Base-by-base conservation (phyloP, 2,797 vertebrate genomes). In the Bovichtus variegatus region DNA sequence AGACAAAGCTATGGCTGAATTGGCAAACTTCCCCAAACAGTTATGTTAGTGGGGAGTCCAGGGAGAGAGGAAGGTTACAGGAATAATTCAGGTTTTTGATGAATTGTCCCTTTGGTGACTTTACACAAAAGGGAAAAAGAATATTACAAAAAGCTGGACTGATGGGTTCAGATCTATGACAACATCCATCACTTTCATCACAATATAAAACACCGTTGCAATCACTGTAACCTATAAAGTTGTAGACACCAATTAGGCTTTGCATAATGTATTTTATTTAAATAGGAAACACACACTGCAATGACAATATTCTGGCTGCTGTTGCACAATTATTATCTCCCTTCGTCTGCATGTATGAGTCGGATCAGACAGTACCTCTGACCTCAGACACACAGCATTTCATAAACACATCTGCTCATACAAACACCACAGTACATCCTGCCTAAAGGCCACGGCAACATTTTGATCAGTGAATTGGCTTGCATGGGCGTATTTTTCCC, bases 181-280 rank as follows among this genome's bases (percentile, higher is more conserved):
- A 78, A 87, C 74, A 88, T 31, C 77, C 76, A 85, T 61, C 82
- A 90, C 80, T 78, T 55, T 80, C 76, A 44, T 67, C 78, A 93
- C 90, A 58, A 93, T 85, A 91, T 78, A 80, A 90, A 92, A 91
- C 83, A 86, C 62, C 53, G 63, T 21, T 70, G 44, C 63, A 53
- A 64, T 72, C 77, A 84, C 69, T 53, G 80, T 38, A 16, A 89
- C 70, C 73, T 70, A 64, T 51, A 58, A 70, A 76, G 69, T 67
- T 86, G 57, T 53, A 74, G 31, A 88, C 76, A 87, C 75, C 34
- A 25, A 72, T 53, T 78, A 83, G 66, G 71, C 78, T 82, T 84
- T 89, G 86, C 78, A 91, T 85, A 87, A 85, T 65, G 50, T 71
- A 19, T 41, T 83, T 55, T 83, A 71, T 67, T 80, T n/a, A 75